Evolutionary conservation across 2,888 invertebrate species (phyloP), one percentile per base, ranked within the genome.

Genomic region (Hololepta plana): DNA sequence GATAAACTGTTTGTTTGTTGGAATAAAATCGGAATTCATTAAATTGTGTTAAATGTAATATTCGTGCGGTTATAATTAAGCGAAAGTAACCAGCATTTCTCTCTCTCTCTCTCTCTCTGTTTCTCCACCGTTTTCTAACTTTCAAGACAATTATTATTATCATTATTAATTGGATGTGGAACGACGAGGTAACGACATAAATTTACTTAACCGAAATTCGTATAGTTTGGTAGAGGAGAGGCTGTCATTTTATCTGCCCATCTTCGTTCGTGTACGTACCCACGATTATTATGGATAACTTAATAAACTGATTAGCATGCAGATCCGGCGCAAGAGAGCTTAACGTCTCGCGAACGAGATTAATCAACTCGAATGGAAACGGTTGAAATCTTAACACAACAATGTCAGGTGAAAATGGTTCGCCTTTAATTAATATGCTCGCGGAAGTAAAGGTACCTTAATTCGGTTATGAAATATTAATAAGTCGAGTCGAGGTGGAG

Each of bases 391-490:
- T 50, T 48, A 45, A 43, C 42, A 45, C 45, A n/a, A n/a, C n/a
- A 47, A 45, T 46, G 46, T 45, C 46, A 46, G 46, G 47, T 45
- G 42, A 40, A 41, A 33, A 40, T 35, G 22, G 25, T 29, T 23
- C 31, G 23, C 22, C 32, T 36, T 40, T 44, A 48, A 49, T 49
- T 49, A 49, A 49, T 49, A 47, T 45, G 47, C 46, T 41, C 42
- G 38, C 40, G 39, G 37, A 27, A 38, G 43, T 38, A 36, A 37
- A 43, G 45, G 38, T 41, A 41, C 43, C 45, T 44, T 48, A 47
- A 49, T 49, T 45, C 44, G 38, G 45, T 46, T 45, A 47, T 51
- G 45, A 49, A 51, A 47, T 49, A 49, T 51, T 51, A 44, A 51
- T 40, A 37, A 42, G 42, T 38, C 40, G 39, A 37, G 40, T 36